Evolutionary conservation across 1,140 invertebrate species (phyloP).

Genomic region (Eufriesea mexicana): DNA sequence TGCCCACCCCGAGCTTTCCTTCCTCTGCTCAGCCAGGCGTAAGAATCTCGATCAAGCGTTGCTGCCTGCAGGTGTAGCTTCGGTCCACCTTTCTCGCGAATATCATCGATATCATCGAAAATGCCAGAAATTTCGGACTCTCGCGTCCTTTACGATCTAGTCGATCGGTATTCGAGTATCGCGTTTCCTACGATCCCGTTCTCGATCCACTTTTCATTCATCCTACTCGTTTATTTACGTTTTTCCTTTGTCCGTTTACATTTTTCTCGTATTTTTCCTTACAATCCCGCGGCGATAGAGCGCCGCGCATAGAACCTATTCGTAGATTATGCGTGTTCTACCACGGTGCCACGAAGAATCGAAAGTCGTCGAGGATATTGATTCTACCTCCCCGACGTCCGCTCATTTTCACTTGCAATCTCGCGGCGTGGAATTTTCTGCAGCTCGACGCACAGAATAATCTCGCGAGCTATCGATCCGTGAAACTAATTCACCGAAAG

Average conservation of each 20-base stretch:
- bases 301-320: no score
- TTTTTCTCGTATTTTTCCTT: no score
- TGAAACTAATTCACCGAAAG: constrained; percentile 36
- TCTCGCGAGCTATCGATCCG: constrained; percentile 40
- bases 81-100: no score
- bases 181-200: no score
- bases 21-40: neutral
- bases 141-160: neutral
- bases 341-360: neutral
- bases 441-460: constrained; percentile 12
- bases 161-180: no score
- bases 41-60: neutral
- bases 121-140: neutral
- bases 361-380: neutral
- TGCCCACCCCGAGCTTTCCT: neutral
- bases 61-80: neutral
- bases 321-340: neutral
- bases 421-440: constrained; percentile 1
- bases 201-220: no score
- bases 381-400: constrained; percentile 1
- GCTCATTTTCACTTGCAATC: constrained; percentile 8
- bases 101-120: neutral
- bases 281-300: no score
- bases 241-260: no score
- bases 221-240: no score